These are phyloP conservation scores for Ceuthmochares aereus DNA, from an alignment of 2,113 vertebrate species.

Conservation along the genomic window DNA sequence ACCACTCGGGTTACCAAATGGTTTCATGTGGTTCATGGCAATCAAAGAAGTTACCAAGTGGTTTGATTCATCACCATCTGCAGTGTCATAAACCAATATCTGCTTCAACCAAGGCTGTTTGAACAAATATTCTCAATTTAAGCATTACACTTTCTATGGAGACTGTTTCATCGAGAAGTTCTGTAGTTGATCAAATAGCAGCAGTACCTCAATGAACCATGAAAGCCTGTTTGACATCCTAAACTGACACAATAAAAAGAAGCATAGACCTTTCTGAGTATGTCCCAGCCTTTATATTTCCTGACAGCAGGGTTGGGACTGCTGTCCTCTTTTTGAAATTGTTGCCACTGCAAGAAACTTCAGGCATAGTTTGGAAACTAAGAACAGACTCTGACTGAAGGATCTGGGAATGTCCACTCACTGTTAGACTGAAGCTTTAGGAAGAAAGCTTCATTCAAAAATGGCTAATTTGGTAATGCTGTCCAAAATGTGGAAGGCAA, in stretches of 20 bases:
- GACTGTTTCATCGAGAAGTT: not conserved
- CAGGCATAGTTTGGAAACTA: not conserved
- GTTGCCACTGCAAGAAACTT: not conserved
- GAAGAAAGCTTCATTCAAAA: not conserved
- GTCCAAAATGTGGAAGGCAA: not conserved
- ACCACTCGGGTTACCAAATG: too few relatives aligned
- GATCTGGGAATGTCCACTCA: not conserved
- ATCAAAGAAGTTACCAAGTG: too few relatives aligned
- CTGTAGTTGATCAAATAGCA: not conserved
- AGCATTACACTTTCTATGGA: not conserved
- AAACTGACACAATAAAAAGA: not conserved
- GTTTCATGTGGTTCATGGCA: too few relatives aligned
- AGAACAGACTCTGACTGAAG: not conserved
- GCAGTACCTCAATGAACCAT: not conserved
- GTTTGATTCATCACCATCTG: not conserved
- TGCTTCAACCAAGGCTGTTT: not conserved
- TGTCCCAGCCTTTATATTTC: not conserved
- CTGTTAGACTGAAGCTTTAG: not conserved
- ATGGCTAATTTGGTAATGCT: not conserved
- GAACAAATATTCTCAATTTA: not conserved
- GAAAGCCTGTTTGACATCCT: not conserved
- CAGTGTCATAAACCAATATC: not conserved
- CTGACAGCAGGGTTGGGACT: not conserved
- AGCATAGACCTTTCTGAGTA: not conserved
- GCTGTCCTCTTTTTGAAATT: not conserved